Evolutionary conservation across 2,797 vertebrate genomes (phyloP), one percentile per base, ranked within the genome.

Genomic region (Thamnophis elegans): DNA sequence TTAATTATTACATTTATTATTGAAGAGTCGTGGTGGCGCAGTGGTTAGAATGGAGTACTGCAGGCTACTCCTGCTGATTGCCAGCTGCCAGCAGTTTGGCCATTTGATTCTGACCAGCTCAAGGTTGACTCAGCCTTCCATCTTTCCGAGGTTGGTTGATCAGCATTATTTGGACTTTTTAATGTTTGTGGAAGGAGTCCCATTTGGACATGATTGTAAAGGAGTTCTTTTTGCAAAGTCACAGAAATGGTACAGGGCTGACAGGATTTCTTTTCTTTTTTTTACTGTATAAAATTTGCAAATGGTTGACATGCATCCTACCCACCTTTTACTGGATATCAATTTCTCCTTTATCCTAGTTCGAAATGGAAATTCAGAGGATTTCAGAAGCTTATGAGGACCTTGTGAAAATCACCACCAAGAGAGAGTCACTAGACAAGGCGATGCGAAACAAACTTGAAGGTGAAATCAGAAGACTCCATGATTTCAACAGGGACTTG

Each of bases 401-500:
- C 95, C 96, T 98, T 95, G 98, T 98, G 60, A 98, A 98, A 96
- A 98, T 98, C 47, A 98, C 98, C 32, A 97, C 97, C 58, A 98
- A 98, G 96, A 97, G 98, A 42, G 98, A 98, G 90, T 97, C 98
- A 0, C 95, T 98, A 95, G 98, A 98, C 96, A 98, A 98, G 96
- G 98, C 97, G 0, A 98, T 98, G 98, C 97, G 98, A 91, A 98
- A 97, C 96, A 98, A 98, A 95, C 97, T 98, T 0, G 98, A 98
- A 96, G 98, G 98, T 11, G 98, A 98, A 96, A 98, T 98, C 93
- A 97, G 98, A 91, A 98, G 98, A 89, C 97, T 98, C 90, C 98
- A 98, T 0, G 98, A 98, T 94, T 98, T 98, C 97, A 98, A 98
- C 97, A 97, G 98, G 94, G 98, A 98, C 95, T 97, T 98, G 54